Conservation (phyloP, 2,797 vertebrate species). For the Hippoglossus hippoglossus region DNA sequence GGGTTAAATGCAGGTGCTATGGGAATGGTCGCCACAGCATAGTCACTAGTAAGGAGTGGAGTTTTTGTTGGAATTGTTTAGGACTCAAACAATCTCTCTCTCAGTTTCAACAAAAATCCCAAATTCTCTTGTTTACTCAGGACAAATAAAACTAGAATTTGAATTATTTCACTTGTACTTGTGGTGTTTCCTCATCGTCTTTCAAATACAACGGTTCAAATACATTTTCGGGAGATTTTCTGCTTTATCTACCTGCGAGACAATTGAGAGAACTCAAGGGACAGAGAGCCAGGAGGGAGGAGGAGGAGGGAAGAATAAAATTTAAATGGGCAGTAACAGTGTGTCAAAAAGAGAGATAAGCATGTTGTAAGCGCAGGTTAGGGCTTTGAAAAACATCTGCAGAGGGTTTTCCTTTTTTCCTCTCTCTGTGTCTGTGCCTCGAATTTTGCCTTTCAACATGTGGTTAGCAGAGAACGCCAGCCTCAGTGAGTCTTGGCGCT, state of each 20-base stretch:
- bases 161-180: neutral
- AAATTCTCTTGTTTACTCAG: neutral
- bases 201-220: neutral
- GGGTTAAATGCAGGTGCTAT: no score
- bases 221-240: constrained; percentile 8
- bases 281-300: neutral
- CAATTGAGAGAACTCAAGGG: constrained; percentile 11
- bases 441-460: constrained; percentile 64
- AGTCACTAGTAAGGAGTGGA: no score
- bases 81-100: neutral
- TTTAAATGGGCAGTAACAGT: constrained; percentile 27
- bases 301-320: constrained; percentile 20
- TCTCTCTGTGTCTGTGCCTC: constrained; percentile 16
- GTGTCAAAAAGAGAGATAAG: constrained; percentile 22
- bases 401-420: constrained; percentile 2
- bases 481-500: constrained; percentile 44
- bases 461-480: constrained; percentile 61
- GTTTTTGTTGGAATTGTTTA: no score
- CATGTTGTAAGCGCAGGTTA: constrained; percentile 29
- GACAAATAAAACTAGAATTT: neutral
- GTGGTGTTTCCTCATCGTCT: neutral
- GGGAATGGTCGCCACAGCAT: no score
- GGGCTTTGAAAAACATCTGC: constrained; percentile 53
- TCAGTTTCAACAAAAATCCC: neutral
- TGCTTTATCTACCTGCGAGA: constrained; percentile 12